Base-by-base conservation (phyloP, 1,140 invertebrate genomes). In the Listronotus oregonensis region DNA sequence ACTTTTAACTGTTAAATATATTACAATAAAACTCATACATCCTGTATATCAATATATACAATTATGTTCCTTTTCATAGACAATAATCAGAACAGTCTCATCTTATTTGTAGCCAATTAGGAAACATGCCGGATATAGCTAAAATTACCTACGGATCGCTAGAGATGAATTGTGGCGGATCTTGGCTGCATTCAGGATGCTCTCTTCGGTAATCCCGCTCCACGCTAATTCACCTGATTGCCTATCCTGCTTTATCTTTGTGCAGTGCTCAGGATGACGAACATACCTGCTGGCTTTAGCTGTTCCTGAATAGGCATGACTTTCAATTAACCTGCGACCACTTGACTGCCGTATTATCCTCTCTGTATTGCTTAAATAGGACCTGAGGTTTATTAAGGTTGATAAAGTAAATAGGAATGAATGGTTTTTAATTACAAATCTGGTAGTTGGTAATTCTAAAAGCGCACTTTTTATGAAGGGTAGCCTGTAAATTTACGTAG, bases 221-320 rank as follows among this genome's bases (percentile, higher is more conserved):
- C 43, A 66, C 74, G 70, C 73, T 74, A 76, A 76, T 76, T 76
- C 73, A 71, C 74, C 71, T 74, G 74, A 77, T 75, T 75, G 73
- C 74, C 71, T 69, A 75, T 75, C 70, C 68, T 57, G 74, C 68
- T 77, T 77, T 77, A 77, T 77, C 75, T 72, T 75, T 75, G 74
- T 77, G 75, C 75, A 76, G 49, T 49, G 68, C 70, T 68, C 62
- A 73, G 47, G 68, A 73, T 71, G 68, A 67, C 67, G 66, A 74
- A 73, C 74, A 71, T 77, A 71, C 67, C 70, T 70, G 67, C 63
- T 69, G 64, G 71, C 68, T 63, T 51, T 44, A 39, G 43, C 34
- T n/a, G 34, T 18, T 63, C 49, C 67, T 54, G 64, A 70, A 71
- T 71, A 64, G 69, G 71, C 69, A 71, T 74, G 70, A 74, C 66